Base-by-base conservation (phyloP, 2,113 vertebrate species). In the Regulus satrapa region DNA sequence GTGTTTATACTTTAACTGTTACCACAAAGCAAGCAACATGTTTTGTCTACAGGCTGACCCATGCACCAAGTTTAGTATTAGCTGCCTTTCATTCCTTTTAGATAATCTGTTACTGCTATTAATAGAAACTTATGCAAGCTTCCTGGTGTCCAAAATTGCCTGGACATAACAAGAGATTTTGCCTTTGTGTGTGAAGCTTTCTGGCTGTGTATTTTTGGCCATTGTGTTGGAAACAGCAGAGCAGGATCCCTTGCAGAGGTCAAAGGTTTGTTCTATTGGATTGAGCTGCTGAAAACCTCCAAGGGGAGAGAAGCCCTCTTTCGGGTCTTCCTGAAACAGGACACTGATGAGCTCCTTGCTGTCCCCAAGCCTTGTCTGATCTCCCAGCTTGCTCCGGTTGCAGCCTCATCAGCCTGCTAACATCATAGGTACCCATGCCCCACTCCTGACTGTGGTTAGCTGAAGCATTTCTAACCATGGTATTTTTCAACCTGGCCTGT, bases 11-110 rank as follows among this genome's bases (percentile, higher is more conserved):
- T 46, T 75, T 73, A 82, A 62, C 14, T 0, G 3, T 43, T 90
- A 79, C 49, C 45, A 66, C 66, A 88, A 89, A 82, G 46, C 38
- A 56, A 32, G 38, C 28, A 85, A 38, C 1, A 0, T 92, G 71
- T 93, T 96, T 93, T 88, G 88, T 93, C 91, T 93, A 25, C 24
- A 31, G 34, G 20, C 34, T 66, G 92, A 88, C 67, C 41, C 34
- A 20, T 51, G 41, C 59, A 48, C 43, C 55, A 40, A 94, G 72
- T 90, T 93, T 76, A 88, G 58, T 38, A 73, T 94, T 49, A 86
- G 72, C 63, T 93, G 88, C 88, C 51, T 83, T 92, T 90, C 88
- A 55, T 96, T 94, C 88, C 79, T 86, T 90, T 69, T 58, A 58
- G 59, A 83, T 94, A 58, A 83, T 68, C 78, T 66, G 26, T 76